Evolutionary conservation across 2,888 invertebrate species (phyloP).

Genomic region (Hymenopus coronatus): DNA sequence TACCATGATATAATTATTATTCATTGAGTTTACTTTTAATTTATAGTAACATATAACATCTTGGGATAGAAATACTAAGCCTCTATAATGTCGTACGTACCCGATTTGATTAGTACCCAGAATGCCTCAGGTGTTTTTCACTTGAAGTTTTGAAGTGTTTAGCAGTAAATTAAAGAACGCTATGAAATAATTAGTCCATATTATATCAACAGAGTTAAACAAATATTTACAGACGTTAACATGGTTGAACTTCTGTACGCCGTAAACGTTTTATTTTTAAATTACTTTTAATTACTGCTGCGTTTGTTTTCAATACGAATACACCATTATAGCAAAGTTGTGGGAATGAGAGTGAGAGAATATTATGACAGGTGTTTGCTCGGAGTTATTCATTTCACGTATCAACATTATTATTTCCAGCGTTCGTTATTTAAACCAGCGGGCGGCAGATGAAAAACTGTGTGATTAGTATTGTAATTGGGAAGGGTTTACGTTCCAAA

Average conservation of each 20-base stretch:
- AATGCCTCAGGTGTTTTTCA: too few species aligned
- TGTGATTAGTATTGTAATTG: background rate
- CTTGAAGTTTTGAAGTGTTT: too few species aligned
- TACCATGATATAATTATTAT: too few species aligned
- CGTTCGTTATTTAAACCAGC: background rate
- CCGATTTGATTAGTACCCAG: too few species aligned
- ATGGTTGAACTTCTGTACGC: background rate
- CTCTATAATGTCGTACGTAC: too few species aligned
- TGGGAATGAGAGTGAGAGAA: background rate
- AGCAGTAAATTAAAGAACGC: too few species aligned
- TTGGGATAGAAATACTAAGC: too few species aligned
- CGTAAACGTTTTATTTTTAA: background rate
- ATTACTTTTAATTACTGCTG: background rate
- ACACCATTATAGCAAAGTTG: background rate
- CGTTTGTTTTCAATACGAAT: background rate
- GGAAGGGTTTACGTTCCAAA: background rate
- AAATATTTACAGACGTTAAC: background rate
- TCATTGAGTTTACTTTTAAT: too few species aligned
- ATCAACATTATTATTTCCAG: background rate
- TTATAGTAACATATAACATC: too few species aligned
- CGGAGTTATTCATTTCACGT: background rate
- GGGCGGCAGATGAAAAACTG: background rate
- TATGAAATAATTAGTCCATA: background rate
- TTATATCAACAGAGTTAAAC: background rate
- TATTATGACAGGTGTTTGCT: background rate